phyloP scores from a whole-genome alignment of 2,888 invertebrate species.

The Cheilosia soror region DNA sequence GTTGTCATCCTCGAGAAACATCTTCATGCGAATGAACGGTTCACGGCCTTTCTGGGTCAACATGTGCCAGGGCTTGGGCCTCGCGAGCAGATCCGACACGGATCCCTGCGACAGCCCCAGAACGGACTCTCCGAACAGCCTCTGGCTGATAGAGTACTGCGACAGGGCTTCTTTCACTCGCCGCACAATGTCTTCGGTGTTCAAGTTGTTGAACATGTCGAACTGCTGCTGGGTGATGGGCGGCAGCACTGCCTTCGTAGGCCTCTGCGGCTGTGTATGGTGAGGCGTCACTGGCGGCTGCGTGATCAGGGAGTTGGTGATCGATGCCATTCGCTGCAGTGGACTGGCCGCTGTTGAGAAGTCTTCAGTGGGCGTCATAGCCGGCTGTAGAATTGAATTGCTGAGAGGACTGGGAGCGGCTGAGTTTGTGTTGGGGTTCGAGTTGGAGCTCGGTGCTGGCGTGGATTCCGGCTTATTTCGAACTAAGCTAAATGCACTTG shows the following conservation, averaged over 20 bases:
- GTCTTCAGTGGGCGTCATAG: constrained; percentile 92
- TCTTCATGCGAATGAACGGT: constrained; percentile 98
- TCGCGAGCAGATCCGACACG: constrained; percentile 97
- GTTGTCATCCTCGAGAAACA: constrained; percentile 98
- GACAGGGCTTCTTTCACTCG: constrained; percentile 97
- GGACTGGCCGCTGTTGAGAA: constrained; percentile 96
- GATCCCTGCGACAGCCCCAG: constrained; percentile 98
- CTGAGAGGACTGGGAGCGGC: constrained; percentile 93
- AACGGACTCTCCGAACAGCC: constrained; percentile 99
- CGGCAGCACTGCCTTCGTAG: constrained; percentile 97
- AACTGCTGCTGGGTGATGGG: constrained; percentile 99
- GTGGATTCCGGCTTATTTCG: constrained; percentile 90
- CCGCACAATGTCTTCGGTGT: constrained; percentile 99
- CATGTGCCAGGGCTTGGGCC: constrained; percentile 99
- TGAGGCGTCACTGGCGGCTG: constrained; percentile 94
- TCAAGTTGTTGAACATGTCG: constrained; percentile 98
- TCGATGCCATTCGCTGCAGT: constrained; percentile 98
- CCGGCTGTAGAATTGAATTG: constrained; percentile 93
- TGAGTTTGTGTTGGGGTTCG: constrained; percentile 85
- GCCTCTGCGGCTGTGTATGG: constrained; percentile 92
- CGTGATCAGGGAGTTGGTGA: constrained; percentile 97
- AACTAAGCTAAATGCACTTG: constrained; percentile 93
- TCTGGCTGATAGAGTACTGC: constrained; percentile 98
- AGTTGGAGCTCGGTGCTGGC: constrained; percentile 76
- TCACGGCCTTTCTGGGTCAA: constrained; percentile 98